phyloP scores from a whole-genome alignment of 2,797 vertebrate species.

The Microctenopoma lineatum region DNA sequence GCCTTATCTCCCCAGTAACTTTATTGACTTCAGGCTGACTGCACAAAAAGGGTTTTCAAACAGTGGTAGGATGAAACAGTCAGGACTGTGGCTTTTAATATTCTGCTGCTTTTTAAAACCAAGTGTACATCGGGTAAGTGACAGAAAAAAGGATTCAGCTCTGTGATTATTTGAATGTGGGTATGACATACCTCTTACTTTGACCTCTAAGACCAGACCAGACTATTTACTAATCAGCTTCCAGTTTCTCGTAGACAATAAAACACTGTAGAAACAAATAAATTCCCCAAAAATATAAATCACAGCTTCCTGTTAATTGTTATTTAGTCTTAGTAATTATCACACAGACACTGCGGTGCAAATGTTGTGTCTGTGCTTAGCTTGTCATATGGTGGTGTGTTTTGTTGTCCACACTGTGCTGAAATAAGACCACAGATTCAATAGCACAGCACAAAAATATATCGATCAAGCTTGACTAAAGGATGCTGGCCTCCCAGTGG shows the following conservation, averaged over 20 bases:
- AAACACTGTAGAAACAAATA: slow-evolving; percentile 22
- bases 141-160: slow-evolving; percentile 21
- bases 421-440: background rate
- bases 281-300: slow-evolving; percentile 41
- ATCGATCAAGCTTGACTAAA: background rate
- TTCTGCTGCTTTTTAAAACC: slow-evolving; percentile 68
- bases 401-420: background rate
- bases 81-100: slow-evolving; percentile 59
- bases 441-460: background rate
- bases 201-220: slow-evolving; percentile 57
- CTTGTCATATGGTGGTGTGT: background rate
- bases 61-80: slow-evolving; percentile 50
- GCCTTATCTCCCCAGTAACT: slow-evolving; percentile 61
- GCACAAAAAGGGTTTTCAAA: slow-evolving; percentile 69
- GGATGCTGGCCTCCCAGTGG: background rate
- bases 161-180: slow-evolving; percentile 15
- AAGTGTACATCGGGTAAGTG: slow-evolving; percentile 43
- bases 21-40: slow-evolving; percentile 66
- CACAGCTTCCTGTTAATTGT: slow-evolving; percentile 28
- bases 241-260: slow-evolving; percentile 60
- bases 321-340: slow-evolving; percentile 31
- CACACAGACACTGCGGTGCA: background rate
- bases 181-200: slow-evolving; percentile 55
- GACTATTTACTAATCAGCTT: slow-evolving; percentile 56
- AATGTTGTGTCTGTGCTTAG: background rate